Evolutionary conservation across 1,140 invertebrate genomes (phyloP), one percentile per base, ranked within the genome.

Genomic region (Macrobrachium nipponense): DNA sequence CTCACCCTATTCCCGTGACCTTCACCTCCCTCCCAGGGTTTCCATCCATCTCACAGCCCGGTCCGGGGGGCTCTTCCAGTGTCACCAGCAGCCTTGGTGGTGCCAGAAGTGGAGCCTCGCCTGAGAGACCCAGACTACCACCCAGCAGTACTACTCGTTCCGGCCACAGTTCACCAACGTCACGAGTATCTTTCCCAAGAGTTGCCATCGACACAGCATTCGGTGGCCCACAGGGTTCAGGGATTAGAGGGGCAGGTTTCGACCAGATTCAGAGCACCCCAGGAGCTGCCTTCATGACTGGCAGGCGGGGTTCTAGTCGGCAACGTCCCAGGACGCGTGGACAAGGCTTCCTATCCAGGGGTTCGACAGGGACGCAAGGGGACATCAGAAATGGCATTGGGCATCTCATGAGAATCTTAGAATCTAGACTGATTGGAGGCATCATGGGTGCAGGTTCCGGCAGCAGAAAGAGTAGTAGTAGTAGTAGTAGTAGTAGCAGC

Each of bases 1-100:
- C 76, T 18, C 83, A 86, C 58, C 83, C 83, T n/a, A 86, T 86
- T 15, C 83, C 83, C 4, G 83, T 86, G 76, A 86, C 83, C 15
- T 86, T 86, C 70, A 72, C 76, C 20, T 80, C 83, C 51, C 83
- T 80, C 2, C 83, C 83, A 1, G 83, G 83, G 0, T 85, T 85
- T 18, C 83, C 83, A 36, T 23, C 43, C 8, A 43, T 72, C 64
- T 44, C 68, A 17, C 70, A 51, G 20, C 10, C 59, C 18, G 12
- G 68, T 12, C 43, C 58, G 17, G 43, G 20, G 5, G 20, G 36
- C 7, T 11, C 70, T 12, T 43, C 68, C n/a, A 70, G 58, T 17
- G 58, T 17, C 8, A 59, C 18, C 5, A 51, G 7, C 12, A 51
- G 27, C 27, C 27, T 4, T 36, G 27, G 27, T 1, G 27, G 51